phyloP scores from a whole-genome alignment of 2,888 invertebrate genomes.

The Coronaproctus castanopsis region DNA sequence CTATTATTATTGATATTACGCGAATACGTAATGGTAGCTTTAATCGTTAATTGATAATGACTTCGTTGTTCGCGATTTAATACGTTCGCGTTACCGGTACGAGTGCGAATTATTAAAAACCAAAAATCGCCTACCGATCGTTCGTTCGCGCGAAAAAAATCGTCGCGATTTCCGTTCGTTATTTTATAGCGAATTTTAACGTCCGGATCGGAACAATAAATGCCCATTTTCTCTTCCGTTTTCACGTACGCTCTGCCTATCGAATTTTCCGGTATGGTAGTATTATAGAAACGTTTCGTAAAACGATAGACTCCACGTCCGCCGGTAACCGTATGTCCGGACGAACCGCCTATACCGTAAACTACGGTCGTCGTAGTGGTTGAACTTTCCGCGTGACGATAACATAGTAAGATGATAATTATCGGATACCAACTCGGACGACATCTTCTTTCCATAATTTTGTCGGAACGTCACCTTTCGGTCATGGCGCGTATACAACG shows the following conservation, averaged over 20 bases:
- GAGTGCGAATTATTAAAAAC: conserved; percentile 71
- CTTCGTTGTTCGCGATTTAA: conserved; percentile 83
- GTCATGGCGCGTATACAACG: background rate
- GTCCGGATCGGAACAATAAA: conserved; percentile 30
- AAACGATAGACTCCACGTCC: conserved; percentile 38
- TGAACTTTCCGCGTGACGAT: background rate
- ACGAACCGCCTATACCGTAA: background rate
- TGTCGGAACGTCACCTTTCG: background rate
- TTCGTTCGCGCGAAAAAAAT: conserved; percentile 82
- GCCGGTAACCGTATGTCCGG: conserved; percentile 1
- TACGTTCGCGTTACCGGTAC: conserved; percentile 67
- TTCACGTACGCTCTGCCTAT: conserved; percentile 65
- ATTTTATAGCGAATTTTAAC: conserved; percentile 63
- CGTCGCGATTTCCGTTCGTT: conserved; percentile 65
- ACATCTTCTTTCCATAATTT: conserved; percentile 13
- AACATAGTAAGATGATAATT: background rate
- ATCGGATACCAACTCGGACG: background rate
- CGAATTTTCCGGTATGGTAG: conserved; percentile 79
- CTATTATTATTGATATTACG: conserved; percentile 22
- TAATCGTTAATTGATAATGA: conserved; percentile 55
- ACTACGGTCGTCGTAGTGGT: background rate
- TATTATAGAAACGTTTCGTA: conserved; percentile 55
- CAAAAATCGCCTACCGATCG: conserved; percentile 81
- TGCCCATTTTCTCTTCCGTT: conserved; percentile 58
- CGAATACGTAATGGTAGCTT: conserved; percentile 36